Conservation (phyloP, 2,113 vertebrate genomes). For the Glaucidium brasilianum region DNA sequence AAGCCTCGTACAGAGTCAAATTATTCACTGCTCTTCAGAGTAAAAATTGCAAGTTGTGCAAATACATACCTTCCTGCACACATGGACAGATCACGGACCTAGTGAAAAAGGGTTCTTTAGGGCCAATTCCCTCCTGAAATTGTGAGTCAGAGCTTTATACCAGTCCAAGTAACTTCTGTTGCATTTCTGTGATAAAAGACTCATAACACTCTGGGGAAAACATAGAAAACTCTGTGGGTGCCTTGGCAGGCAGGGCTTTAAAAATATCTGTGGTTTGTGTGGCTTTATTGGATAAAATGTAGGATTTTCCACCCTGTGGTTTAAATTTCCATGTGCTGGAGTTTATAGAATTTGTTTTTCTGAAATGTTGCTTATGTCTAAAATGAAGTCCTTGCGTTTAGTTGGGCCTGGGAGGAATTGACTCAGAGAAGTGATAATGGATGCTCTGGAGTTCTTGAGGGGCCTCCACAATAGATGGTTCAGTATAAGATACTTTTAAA, state of each 20-base stretch:
- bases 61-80: not conserved
- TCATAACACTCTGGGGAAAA: not conserved
- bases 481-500: not conserved
- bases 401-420: not conserved
- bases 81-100: not conserved
- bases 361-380: not conserved
- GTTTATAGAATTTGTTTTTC: conserved; percentile 46
- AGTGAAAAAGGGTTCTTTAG: not conserved
- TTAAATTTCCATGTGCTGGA: conserved; percentile 22
- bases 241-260: not conserved
- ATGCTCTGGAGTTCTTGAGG: not conserved
- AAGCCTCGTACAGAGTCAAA: not conserved
- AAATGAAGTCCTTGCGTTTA: not conserved
- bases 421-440: not conserved
- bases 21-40: not conserved
- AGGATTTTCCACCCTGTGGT: conserved; percentile 23
- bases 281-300: conserved; percentile 7
- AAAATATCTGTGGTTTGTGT: conserved; percentile 40
- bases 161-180: not conserved
- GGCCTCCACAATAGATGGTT: not conserved
- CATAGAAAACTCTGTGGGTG: not conserved
- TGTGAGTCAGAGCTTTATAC: not conserved
- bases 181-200: not conserved
- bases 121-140: not conserved
- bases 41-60: not conserved